phyloP scores from a whole-genome alignment of 2,797 vertebrate species.

The Acanthopagrus latus region DNA sequence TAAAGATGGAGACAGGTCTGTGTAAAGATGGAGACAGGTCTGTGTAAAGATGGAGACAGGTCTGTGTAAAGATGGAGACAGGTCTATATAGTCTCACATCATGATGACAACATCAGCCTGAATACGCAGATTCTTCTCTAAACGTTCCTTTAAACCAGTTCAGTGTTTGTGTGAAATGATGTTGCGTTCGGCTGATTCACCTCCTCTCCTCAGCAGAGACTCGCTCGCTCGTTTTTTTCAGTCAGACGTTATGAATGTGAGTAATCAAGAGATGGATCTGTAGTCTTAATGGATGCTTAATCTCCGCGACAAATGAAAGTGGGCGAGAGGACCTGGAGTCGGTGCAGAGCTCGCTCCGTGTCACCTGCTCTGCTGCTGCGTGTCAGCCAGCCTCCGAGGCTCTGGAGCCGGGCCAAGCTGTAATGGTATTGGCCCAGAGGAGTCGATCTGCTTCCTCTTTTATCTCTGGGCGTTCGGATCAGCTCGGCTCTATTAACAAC shows the following conservation, averaged over 20 bases:
- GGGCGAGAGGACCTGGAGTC: constrained; percentile 37
- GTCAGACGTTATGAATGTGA: constrained; percentile 5
- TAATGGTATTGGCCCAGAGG: constrained; percentile 66
- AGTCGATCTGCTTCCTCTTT: constrained; percentile 26
- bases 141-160: background rate
- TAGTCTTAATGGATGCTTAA: constrained; percentile 17
- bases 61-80: no score
- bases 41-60: no score
- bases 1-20: no score
- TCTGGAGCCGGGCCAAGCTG: constrained; percentile 66
- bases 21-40: no score
- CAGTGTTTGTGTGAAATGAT: background rate
- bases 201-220: background rate
- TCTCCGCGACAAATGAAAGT: constrained; percentile 63
- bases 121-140: no score
- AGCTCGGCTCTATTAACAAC: constrained; percentile 45
- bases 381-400: constrained; percentile 49
- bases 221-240: background rate
- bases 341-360: constrained; percentile 4
- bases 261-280: constrained; percentile 21
- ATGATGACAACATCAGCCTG: no score
- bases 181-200: background rate
- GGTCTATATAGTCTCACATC: no score
- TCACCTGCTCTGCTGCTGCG: constrained; percentile 28
- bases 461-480: constrained; percentile 28